Conservation (phyloP, 1,140 invertebrate species). For the Drosophila carrolli region DNA sequence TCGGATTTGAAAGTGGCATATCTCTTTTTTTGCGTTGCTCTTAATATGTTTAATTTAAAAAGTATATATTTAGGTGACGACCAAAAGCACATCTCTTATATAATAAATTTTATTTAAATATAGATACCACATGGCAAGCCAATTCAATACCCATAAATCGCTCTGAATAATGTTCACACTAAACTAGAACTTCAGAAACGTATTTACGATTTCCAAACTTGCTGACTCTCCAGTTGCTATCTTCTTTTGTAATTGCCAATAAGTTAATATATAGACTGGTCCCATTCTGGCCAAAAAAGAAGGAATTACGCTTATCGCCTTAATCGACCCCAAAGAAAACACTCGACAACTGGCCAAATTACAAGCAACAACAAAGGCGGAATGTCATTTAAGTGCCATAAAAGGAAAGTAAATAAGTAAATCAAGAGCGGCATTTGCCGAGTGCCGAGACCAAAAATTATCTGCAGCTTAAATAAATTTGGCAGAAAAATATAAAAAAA, state of each 20-base stretch:
- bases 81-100: not conserved
- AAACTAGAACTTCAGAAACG: slow-evolving; percentile 21
- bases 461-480: slow-evolving; percentile 76
- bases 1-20: too few species aligned
- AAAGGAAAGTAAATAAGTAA: slow-evolving; percentile 81
- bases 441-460: slow-evolving; percentile 52
- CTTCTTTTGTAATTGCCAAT: slow-evolving; percentile 65
- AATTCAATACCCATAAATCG: slow-evolving; percentile 27
- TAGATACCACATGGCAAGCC: not conserved
- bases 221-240: slow-evolving; percentile 44
- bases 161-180: slow-evolving; percentile 31
- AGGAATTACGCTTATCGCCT: slow-evolving; percentile 67
- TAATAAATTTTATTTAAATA: not conserved
- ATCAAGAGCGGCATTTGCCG: slow-evolving; percentile 45
- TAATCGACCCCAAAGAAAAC: slow-evolving; percentile 52
- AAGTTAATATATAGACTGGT: slow-evolving; percentile 58
- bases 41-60: too few species aligned
- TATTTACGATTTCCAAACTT: slow-evolving; percentile 31
- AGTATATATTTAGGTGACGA: not conserved
- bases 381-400: slow-evolving; percentile 73
- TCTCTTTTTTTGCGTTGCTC: too few species aligned
- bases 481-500: slow-evolving; percentile 38
- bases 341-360: slow-evolving; percentile 62
- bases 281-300: slow-evolving; percentile 20
- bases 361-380: slow-evolving; percentile 55